These are phyloP conservation scores for Podarcis cretensis DNA, from an alignment of 2,113 vertebrate genomes.

Conservation along the genomic window DNA sequence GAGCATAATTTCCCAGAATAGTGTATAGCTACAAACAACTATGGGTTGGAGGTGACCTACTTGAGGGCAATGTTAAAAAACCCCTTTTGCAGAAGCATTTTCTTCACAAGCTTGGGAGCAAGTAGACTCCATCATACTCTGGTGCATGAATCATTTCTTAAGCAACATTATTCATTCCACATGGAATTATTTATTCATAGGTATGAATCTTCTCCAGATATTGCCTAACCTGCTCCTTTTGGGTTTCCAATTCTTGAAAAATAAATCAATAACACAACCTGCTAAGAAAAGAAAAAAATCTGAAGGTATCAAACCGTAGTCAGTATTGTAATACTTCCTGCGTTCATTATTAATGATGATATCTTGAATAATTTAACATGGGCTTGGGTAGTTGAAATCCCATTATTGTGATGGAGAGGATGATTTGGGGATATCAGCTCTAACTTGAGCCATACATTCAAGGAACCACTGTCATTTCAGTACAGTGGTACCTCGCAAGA, in stretches of 20 bases:
- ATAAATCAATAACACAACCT: constrained; percentile 77
- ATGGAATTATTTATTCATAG: constrained; percentile 75
- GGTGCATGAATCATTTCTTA: background rate
- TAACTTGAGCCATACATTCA: constrained; percentile 50
- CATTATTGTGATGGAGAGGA: constrained; percentile 57
- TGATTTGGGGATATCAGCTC: constrained; percentile 19
- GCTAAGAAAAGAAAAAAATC: constrained; percentile 66
- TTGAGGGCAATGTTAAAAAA: background rate
- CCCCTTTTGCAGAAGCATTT: background rate
- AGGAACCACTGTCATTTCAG: constrained; percentile 45
- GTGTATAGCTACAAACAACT: background rate
- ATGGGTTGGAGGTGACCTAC: background rate
- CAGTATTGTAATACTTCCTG: constrained; percentile 75
- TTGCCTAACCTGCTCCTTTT: constrained; percentile 63
- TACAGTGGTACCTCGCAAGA: too few species aligned
- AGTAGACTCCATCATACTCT: background rate
- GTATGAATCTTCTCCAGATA: constrained; percentile 54
- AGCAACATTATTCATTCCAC: constrained; percentile 57
- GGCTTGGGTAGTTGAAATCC: constrained; percentile 66
- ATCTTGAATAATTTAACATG: constrained; percentile 80
- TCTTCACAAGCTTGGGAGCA: background rate
- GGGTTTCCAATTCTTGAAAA: constrained; percentile 62
- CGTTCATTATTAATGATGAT: constrained; percentile 76
- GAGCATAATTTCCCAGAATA: background rate
- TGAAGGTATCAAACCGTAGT: constrained; percentile 57